These are phyloP conservation scores for Pristionchus arcanus DNA, from an alignment of 2,888 invertebrate species.

Conservation along the genomic window DNA sequence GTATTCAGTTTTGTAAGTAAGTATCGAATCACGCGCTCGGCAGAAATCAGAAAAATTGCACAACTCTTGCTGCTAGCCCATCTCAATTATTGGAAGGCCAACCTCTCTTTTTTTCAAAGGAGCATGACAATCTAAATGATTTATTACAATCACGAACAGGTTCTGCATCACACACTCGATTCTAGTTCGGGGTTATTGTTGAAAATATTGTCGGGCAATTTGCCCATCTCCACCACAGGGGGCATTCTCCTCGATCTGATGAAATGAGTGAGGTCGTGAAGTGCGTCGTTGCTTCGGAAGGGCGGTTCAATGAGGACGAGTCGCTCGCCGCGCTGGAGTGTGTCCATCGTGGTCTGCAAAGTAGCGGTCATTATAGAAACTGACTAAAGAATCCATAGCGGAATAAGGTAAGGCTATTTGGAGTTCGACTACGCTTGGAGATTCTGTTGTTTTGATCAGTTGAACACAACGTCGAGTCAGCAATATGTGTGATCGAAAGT, in stretches of 20 bases:
- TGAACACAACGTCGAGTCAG: not conserved
- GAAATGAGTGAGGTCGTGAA: not conserved
- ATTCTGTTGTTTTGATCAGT: not conserved
- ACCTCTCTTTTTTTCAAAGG: too few relatives aligned
- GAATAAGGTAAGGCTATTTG: not conserved
- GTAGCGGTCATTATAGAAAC: not conserved
- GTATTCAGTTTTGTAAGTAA: too few relatives aligned
- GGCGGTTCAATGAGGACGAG: not conserved
- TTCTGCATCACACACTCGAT: too few relatives aligned
- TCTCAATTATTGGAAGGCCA: too few relatives aligned
- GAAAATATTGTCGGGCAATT: too few relatives aligned
- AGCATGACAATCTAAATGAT: too few relatives aligned
- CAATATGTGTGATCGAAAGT: not conserved
- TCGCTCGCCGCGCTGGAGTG: not conserved
- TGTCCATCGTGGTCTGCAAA: not conserved
- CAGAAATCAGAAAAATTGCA: too few relatives aligned
- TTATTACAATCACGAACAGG: too few relatives aligned
- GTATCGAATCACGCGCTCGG: too few relatives aligned
- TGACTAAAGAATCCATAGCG: not conserved
- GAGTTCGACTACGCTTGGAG: not conserved
- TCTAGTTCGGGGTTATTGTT: too few relatives aligned
- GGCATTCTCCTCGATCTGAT: conserved; percentile 27
- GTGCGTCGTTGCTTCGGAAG: not conserved
- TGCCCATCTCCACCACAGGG: not conserved
- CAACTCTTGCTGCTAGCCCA: too few relatives aligned